Evolutionary conservation across 2,113 vertebrate genomes (phyloP), one percentile per base, ranked within the genome.

Genomic region (Typhlomys cinereus): DNA sequence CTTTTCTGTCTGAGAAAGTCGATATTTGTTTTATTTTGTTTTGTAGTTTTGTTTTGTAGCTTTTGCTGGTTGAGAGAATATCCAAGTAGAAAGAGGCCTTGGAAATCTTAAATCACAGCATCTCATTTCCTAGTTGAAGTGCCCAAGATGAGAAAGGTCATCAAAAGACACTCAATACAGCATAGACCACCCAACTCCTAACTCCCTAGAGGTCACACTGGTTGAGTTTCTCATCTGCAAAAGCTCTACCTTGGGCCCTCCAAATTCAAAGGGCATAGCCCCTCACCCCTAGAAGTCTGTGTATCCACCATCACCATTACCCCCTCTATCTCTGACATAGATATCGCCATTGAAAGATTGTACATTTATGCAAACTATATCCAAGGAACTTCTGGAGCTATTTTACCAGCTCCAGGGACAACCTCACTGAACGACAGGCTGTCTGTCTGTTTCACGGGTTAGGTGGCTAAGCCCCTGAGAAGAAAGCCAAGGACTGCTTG

Each of bases 101-200:
- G 23, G 48, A 88, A 15, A 8, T 64, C 57, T 61, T 93, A 44
- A 92, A 57, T 52, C 21, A 15, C 31, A n/a, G 89, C 10, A 36
- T 41, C 27, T 69, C 57, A 76, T 88, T 88, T 78, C 67, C 78
- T 15, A 90, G 82, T 62, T 36, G 64, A 78, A 39, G 36, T 85
- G 70, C 39, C 13, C 44, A 21, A 71, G 54, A 70, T 66, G 73
- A 92, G 31, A n/a, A 48, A 73, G 85, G 17, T 41, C 25, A 80
- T 7, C 62, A 70, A 39, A 69, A 74, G 36, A 14, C 41, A 70
- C n/a, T 15, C 69, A 34, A 39, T 23, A 17, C 31, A 85, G 57
- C 54, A 48, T 31, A 44, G 18, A 48, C 34, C n/a, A 7, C 80
- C 86, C 64, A 44, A 5, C 34, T 67, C n/a, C 31, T 46, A 52